These are phyloP conservation scores for Amphiprion clarkii DNA, from an alignment of 2,797 vertebrate species.

Conservation along the genomic window DNA sequence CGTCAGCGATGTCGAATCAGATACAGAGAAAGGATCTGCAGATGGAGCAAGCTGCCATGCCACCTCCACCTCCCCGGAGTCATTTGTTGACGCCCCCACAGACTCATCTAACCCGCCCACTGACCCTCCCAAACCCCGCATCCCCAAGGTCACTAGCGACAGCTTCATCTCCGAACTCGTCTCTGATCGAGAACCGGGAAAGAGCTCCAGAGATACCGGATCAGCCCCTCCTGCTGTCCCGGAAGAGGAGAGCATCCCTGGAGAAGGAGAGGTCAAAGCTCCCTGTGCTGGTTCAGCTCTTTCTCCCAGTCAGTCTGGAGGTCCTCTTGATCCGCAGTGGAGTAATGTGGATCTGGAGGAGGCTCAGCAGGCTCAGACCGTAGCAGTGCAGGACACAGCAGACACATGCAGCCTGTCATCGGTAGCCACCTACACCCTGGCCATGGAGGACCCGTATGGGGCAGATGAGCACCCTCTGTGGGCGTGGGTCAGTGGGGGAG, in stretches of 20 bases:
- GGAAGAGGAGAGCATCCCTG: slow-evolving; percentile 65
- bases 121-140: slow-evolving; percentile 65
- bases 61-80: slow-evolving; percentile 34
- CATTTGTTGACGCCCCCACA: slow-evolving; percentile 5
- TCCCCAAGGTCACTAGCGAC: slow-evolving; percentile 88
- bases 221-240: slow-evolving; percentile 54
- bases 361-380: slow-evolving; percentile 74
- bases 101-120: slow-evolving; percentile 20
- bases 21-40: slow-evolving; percentile 77
- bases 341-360: slow-evolving; percentile 95
- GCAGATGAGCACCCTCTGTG: slow-evolving; percentile 90
- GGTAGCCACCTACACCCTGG: slow-evolving; percentile 85
- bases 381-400: slow-evolving; percentile 58
- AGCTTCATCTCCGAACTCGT: slow-evolving; percentile 89
- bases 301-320: slow-evolving; percentile 54
- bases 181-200: slow-evolving; percentile 80
- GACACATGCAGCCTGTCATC: slow-evolving; percentile 90
- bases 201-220: slow-evolving; percentile 35
- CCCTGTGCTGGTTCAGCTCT: slow-evolving; percentile 27
- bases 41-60: slow-evolving; percentile 34
- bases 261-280: slow-evolving; percentile 41
- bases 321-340: slow-evolving; percentile 87
- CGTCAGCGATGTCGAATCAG: slow-evolving; percentile 87
- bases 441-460: slow-evolving; percentile 88
- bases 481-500: slow-evolving; percentile 95